phyloP scores from a whole-genome alignment of 2,888 invertebrate genomes.

The Tenodera sinensis region DNA sequence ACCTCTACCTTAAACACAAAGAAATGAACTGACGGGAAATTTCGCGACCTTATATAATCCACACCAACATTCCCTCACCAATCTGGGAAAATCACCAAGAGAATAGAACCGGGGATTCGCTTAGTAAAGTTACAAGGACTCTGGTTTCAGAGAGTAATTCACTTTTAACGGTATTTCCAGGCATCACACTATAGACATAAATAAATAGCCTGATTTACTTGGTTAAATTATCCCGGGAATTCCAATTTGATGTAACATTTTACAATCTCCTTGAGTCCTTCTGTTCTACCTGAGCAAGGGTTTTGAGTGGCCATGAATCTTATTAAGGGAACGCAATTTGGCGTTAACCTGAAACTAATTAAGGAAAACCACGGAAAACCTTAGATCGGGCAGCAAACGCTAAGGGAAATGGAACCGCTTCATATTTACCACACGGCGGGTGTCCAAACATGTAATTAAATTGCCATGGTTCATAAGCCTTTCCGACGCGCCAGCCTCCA shows the following conservation, averaged over 20 bases:
- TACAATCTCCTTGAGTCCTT: neutral
- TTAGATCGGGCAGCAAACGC: neutral
- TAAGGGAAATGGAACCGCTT: neutral
- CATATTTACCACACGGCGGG: neutral
- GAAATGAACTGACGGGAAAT: too few relatives aligned
- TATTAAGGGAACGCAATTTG: neutral
- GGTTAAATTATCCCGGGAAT: too few relatives aligned
- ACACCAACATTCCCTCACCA: neutral
- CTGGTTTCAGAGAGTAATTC: too few relatives aligned
- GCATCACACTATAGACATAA: too few relatives aligned
- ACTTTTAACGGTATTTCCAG: too few relatives aligned
- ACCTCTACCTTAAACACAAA: too few relatives aligned
- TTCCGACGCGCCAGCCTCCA: neutral
- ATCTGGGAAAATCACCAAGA: neutral
- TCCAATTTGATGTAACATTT: neutral
- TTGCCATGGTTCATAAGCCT: neutral
- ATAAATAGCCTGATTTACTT: too few relatives aligned
- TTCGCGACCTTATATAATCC: neutral
- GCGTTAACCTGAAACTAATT: neutral
- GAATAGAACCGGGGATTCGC: too few relatives aligned
- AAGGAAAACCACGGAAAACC: neutral
- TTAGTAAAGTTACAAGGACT: too few relatives aligned
- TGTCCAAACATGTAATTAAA: neutral
- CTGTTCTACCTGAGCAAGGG: neutral
- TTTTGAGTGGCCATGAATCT: neutral